Evolutionary conservation across 2,113 vertebrate genomes (phyloP), one percentile per base, ranked within the genome.

Genomic region (Dascyllus trimaculatus): DNA sequence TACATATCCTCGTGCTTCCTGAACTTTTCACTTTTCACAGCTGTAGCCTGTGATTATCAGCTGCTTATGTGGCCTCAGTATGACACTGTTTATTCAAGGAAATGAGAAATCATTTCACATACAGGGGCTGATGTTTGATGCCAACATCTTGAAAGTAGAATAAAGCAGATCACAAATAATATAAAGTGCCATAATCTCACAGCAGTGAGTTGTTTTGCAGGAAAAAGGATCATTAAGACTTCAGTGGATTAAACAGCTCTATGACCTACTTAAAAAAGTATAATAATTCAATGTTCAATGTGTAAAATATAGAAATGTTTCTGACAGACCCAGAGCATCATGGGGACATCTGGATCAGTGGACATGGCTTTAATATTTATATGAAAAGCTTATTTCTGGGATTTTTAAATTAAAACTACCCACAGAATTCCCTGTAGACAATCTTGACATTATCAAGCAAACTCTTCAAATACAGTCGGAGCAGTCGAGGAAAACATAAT

Each of bases 181-280:
- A 51, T 52, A 15, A 54, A 21, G 18, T 53, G 49, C 63, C 49
- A 65, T 68, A 59, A 74, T 51, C 71, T 74, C 5, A 26, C 18
- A 71, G 8, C 43, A 62, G 22, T 26, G 38, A 35, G 17, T 40
- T 68, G 49, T 72, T 54, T 78, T 57, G 43, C 48, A n/a, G 59
- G 45, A 0, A 0, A 3, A 43, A n/a, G 56, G 76, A 32, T 29
- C 25, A 46, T 51, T 49, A 56, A 22, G 57, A 68, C 56, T 71
- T 62, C 18, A 35, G 8, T 43, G 71, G 71, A 75, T 70, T 75
- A 65, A 57, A 46, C 22, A 58, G 13, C 17, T 18, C 6, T 29
- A 32, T 3, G 58, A 70, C 49, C 58, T 70, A 69, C 29, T 78
- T 71, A 10, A 61, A 35, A 52, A 32, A 51, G n/a, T 13, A 35